These are phyloP conservation scores for Acridotheres tristis DNA, from an alignment of 2,797 vertebrate species.

Conservation along the genomic window DNA sequence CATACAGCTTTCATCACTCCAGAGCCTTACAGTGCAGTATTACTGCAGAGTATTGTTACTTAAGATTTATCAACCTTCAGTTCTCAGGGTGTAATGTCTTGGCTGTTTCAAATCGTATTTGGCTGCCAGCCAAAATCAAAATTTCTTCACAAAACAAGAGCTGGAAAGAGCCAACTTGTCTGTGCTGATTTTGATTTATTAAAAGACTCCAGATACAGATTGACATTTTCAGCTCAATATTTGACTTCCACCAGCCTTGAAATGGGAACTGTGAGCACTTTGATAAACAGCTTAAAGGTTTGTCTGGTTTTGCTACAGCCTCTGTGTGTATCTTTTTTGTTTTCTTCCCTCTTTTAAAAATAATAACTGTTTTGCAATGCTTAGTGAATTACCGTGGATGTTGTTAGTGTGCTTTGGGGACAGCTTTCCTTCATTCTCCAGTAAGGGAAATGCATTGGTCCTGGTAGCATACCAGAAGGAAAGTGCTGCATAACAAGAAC, in stretches of 20 bases:
- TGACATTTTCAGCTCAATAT: conserved; percentile 61
- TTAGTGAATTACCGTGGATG: conserved; percentile 6
- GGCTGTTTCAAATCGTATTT: conserved; percentile 51
- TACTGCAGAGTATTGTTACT: conserved; percentile 67
- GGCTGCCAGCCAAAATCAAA: conserved; percentile 65
- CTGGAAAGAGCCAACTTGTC: conserved; percentile 43
- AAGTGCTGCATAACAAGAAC: conserved; percentile 43
- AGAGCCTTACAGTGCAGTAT: conserved; percentile 40
- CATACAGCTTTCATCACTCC: conserved; percentile 51
- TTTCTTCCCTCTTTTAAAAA: neutral
- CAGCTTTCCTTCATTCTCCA: conserved; percentile 36
- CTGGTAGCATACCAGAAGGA: conserved; percentile 40
- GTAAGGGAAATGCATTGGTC: neutral
- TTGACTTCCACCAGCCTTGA: conserved; percentile 43
- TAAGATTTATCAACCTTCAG: conserved; percentile 57
- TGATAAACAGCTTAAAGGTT: conserved; percentile 50
- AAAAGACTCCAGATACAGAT: conserved; percentile 36
- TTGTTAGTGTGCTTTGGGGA: conserved; percentile 47
- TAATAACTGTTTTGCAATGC: conserved; percentile 53
- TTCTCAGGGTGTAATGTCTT: conserved; percentile 58
- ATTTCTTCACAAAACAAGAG: conserved; percentile 65
- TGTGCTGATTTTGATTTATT: conserved; percentile 49
- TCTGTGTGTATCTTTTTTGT: neutral
- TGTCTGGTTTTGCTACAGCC: neutral
- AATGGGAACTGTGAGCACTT: conserved; percentile 25